Percentiles rank a stretch among this genome's conserved stretches.
Evolutionary conservation across 2,113 vertebrate genomes (phyloP).

Genomic region (Engraulis encrasicolus): DNA sequence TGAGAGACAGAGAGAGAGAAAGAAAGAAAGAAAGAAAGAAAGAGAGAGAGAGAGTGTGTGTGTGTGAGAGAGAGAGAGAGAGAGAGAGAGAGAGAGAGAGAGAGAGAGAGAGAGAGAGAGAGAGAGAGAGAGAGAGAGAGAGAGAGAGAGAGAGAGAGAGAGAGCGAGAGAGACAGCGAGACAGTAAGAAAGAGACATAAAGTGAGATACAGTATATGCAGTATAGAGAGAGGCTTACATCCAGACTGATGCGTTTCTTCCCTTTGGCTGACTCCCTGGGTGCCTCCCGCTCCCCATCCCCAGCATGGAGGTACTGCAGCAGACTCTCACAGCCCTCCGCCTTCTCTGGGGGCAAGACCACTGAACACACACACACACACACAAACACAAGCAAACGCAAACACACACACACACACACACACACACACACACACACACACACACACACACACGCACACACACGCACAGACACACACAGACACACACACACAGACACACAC

Average conservation of each 20-base stretch:
- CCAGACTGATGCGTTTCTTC: slow-evolving; percentile 75
- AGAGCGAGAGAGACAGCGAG: too few relatives aligned
- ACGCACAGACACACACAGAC: background rate
- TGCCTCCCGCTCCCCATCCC: slow-evolving; percentile 65
- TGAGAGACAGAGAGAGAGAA: too few relatives aligned
- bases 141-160: too few relatives aligned
- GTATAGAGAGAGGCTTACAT: slow-evolving; percentile 62
- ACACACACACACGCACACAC: background rate
- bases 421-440: background rate
- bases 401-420: background rate
- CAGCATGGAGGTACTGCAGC: slow-evolving; percentile 63
- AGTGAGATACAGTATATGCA: background rate
- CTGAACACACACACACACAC: slow-evolving; percentile 60
- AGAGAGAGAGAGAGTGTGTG: too few relatives aligned
- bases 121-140: too few relatives aligned
- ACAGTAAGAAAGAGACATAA: too few relatives aligned
- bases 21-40: too few relatives aligned
- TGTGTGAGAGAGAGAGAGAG: too few relatives aligned
- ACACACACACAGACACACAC: background rate
- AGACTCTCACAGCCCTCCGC: slow-evolving; percentile 71
- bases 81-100: too few relatives aligned
- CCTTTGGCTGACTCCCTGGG: slow-evolving; percentile 62
- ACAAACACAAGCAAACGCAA: slow-evolving; percentile 38
- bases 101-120: too few relatives aligned
- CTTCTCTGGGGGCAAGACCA: slow-evolving; percentile 78